Evolutionary conservation across 2,797 vertebrate genomes (phyloP), one percentile per base, ranked within the genome.

Genomic region (Silurus aristotelis): DNA sequence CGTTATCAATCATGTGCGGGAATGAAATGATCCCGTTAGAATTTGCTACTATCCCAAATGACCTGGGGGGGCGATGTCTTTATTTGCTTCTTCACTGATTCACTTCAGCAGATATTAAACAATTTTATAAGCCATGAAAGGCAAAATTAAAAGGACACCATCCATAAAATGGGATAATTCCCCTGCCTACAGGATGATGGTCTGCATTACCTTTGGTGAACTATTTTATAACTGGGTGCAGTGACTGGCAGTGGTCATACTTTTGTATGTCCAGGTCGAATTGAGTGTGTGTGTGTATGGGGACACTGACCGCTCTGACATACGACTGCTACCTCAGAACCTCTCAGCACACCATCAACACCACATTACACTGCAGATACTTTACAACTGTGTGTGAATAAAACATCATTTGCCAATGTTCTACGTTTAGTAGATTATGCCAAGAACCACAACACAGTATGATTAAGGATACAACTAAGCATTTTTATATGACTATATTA

Each of bases 41-140:
- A 97, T 96, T 96, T 96, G 96, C 95, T 97, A 97, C 96, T 96
- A 96, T 97, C 97, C 96, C 96, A 97, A 98, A 98, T 97, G 97
- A 98, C 98, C 97, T 85, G 92, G 93, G 95, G 96, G 96, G 87
- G 84, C 94, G 95, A 93, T 95, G 94, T 95, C 96, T 97, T 97
- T 96, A 97, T 97, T 97, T 96, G 95, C 95, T 96, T 96, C 96
- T 96, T 94, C 94, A 93, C 93, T 95, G 96, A 96, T 97, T 96
- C 96, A 98, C 94, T 96, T 96, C 96, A 97, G 95, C 95, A 97
- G 96, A 96, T 97, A 97, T 99, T 97, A 98, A 97, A 95, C 96
- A 97, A 96, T 95, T 96, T 96, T 96, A 95, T 96, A 95, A 96
- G 95, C 95, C 96, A 96, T 96, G 96, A 97, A 97, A 96, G 95